Conservation (phyloP, 2,888 invertebrate species). For the Macaria notata region DNA sequence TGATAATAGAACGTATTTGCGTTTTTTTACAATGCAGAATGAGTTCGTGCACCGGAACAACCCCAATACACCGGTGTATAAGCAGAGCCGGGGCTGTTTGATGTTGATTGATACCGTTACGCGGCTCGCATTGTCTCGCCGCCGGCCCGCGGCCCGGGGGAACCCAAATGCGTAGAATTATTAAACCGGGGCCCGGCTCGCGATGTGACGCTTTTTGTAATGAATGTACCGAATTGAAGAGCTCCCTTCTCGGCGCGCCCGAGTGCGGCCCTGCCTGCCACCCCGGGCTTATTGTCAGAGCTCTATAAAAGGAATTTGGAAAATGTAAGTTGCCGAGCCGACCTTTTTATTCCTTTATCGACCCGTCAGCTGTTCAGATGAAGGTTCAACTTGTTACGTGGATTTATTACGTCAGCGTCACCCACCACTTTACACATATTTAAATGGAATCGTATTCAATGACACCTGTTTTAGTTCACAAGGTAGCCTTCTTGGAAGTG, state of each 20-base stretch:
- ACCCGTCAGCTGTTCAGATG: conserved; percentile 43
- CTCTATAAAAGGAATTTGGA: conserved; percentile 50
- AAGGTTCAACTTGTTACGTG: conserved; percentile 22
- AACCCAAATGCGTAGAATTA: conserved; percentile 78
- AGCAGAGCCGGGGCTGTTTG: conserved; percentile 68
- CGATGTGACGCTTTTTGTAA: conserved; percentile 79
- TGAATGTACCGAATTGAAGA: conserved; percentile 63
- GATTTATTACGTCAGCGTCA: conserved; percentile 15
- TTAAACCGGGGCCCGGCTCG: conserved; percentile 70
- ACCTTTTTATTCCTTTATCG: conserved; percentile 40
- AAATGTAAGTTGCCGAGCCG: conserved; percentile 39
- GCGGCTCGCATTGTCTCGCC: conserved; percentile 73
- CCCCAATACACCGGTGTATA: conserved; percentile 52
- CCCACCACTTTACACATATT: conserved; percentile 7
- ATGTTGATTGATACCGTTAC: conserved; percentile 83
- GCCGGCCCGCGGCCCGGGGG: conserved; percentile 57
- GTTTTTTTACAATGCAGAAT: conserved; percentile 18
- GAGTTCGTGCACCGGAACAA: conserved; percentile 37
- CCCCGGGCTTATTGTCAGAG: conserved; percentile 53
- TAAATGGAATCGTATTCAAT: conserved; percentile 3
- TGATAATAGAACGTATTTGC: no score
- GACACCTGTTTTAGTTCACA: conserved; percentile 16
- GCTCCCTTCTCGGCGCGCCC: conserved; percentile 34
- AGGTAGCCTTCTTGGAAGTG: conserved; percentile 4
- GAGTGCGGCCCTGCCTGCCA: conserved; percentile 43